Percentiles rank a stretch among this genome's conserved stretches.
These are phyloP conservation scores for Hydrotaea cyrtoneurina DNA, from an alignment of 2,888 invertebrate genomes.

Conservation along the genomic window DNA sequence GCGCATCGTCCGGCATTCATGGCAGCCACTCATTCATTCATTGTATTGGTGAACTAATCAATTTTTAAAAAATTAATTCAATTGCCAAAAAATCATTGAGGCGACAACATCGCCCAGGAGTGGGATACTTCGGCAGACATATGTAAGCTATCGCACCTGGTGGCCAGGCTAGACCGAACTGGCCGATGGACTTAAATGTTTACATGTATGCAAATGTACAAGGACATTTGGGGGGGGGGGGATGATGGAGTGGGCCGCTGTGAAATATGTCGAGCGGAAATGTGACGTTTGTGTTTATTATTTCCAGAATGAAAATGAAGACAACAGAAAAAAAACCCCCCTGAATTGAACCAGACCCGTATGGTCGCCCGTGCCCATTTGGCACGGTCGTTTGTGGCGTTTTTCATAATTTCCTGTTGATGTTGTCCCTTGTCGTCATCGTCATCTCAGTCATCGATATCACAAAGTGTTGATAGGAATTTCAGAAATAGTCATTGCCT, in stretches of 20 bases:
- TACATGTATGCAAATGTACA: constrained; percentile 55
- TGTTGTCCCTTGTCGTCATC: constrained; percentile 54
- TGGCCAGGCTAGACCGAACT: background rate
- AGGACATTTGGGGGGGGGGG: constrained; percentile 56
- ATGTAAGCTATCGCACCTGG: constrained; percentile 25
- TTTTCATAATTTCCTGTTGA: constrained; percentile 80
- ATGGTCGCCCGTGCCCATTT: constrained; percentile 47
- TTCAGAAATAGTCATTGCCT: constrained; percentile 58
- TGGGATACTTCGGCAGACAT: constrained; percentile 4
- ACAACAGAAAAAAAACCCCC: constrained; percentile 44
- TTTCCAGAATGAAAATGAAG: constrained; percentile 59
- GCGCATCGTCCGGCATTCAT: background rate
- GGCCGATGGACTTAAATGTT: constrained; percentile 51
- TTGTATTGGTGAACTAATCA: constrained; percentile 75
- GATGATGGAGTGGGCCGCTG: constrained; percentile 38
- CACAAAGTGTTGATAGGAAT: constrained; percentile 71
- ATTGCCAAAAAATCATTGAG: constrained; percentile 79
- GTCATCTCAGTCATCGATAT: constrained; percentile 73
- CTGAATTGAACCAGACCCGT: constrained; percentile 44
- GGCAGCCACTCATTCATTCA: constrained; percentile 27
- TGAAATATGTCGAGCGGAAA: constrained; percentile 68
- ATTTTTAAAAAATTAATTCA: constrained; percentile 81
- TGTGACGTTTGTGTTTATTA: constrained; percentile 73
- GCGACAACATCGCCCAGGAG: constrained; percentile 60
- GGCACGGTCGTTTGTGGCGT: constrained; percentile 69